Evolutionary conservation across 2,888 invertebrate species (phyloP).

Genomic region (Silvanus unidentatus): DNA sequence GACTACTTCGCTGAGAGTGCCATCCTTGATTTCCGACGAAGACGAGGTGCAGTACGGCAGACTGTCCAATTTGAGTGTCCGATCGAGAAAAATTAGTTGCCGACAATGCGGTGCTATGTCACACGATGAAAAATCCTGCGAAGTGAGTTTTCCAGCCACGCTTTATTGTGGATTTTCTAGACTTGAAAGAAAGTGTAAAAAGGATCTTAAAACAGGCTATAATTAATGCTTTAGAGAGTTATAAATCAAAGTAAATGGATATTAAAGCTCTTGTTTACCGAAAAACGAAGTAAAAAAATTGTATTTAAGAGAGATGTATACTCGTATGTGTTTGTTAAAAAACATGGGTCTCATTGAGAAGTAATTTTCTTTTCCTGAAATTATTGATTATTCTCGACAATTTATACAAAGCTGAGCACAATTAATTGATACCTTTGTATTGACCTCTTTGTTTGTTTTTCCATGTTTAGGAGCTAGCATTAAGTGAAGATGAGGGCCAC

Average conservation of each 20-base stretch:
- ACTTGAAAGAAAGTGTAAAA: too few species aligned
- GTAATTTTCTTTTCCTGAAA: too few species aligned
- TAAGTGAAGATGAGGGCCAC: constrained; percentile 72
- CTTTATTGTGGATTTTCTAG: too few species aligned
- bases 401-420: constrained; percentile 1
- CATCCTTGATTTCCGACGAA: neutral
- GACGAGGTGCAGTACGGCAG: neutral
- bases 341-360: too few species aligned
- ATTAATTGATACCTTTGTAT: constrained; percentile 1
- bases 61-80: neutral
- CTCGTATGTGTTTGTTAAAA: too few species aligned
- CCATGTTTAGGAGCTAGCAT: constrained; percentile 64
- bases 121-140: constrained; percentile 24
- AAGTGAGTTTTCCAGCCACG: constrained; percentile 17
- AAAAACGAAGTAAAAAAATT: too few species aligned
- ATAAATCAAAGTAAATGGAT: too few species aligned
- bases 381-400: neutral
- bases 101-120: constrained; percentile 25
- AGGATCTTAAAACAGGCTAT: constrained; percentile 5
- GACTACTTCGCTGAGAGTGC: neutral
- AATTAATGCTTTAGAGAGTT: constrained; percentile 7
- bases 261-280: too few species aligned
- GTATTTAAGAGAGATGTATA: too few species aligned
- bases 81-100: constrained; percentile 23
- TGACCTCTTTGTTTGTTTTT: constrained; percentile 3